These are phyloP conservation scores for Galemys pyrenaicus DNA, from an alignment of 2,113 vertebrate genomes.

Conservation along the genomic window DNA sequence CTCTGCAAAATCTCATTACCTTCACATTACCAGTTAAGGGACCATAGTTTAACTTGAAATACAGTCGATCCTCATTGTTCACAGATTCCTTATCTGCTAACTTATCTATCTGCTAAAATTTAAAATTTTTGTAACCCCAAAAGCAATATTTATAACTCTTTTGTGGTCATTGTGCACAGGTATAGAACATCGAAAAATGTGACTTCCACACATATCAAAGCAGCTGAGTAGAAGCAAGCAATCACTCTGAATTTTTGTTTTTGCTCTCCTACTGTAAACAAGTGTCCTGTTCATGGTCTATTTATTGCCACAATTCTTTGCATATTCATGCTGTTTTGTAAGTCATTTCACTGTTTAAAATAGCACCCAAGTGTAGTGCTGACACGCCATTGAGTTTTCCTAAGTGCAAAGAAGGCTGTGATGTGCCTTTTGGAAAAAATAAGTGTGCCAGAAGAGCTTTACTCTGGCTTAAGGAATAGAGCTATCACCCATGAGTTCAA, in stretches of 20 bases:
- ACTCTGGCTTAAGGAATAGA: not conserved
- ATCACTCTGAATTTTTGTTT: not conserved
- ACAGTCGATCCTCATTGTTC: not conserved
- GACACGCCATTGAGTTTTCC: not conserved
- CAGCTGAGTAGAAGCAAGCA: too few species aligned
- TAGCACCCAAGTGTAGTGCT: not conserved
- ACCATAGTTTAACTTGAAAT: constrained; percentile 40
- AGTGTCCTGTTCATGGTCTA: not conserved
- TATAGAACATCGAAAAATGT: not conserved
- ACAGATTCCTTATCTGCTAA: not conserved
- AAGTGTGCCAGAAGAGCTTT: not conserved
- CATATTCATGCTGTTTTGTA: not conserved
- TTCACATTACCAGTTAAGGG: not conserved
- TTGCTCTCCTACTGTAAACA: not conserved
- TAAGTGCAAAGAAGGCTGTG: not conserved
- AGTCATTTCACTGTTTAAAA: not conserved
- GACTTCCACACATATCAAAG: not conserved
- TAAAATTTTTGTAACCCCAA: not conserved
- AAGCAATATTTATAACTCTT: not conserved
- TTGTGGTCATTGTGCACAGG: not conserved
- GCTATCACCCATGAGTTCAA: not conserved
- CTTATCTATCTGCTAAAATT: not conserved
- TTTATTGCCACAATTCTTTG: not conserved
- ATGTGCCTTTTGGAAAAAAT: not conserved
- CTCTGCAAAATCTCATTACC: not conserved